Percentiles rank a stretch among this genome's conserved stretches.
These are phyloP conservation scores for Stenotaenia linearis DNA, from an alignment of 2,888 invertebrate species.

Conservation along the genomic window DNA sequence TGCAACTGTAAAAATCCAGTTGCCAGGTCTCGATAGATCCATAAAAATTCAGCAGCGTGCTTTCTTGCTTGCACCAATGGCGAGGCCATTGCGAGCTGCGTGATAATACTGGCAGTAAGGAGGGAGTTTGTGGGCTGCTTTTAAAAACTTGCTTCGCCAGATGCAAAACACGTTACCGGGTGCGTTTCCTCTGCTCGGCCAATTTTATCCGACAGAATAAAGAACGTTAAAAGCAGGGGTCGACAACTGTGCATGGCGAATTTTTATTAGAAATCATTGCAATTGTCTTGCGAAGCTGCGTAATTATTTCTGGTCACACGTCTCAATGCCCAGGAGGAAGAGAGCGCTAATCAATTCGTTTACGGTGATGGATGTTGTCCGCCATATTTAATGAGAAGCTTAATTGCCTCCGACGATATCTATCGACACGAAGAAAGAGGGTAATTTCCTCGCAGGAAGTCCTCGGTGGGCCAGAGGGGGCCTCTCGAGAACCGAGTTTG, in stretches of 20 bases:
- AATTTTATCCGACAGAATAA: neutral
- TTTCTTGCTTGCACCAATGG: neutral
- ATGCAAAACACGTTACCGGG: neutral
- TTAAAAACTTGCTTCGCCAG: neutral
- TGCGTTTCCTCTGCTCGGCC: neutral
- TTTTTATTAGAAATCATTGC: no score
- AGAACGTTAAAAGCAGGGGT: neutral
- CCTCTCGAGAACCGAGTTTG: conserved; percentile 6
- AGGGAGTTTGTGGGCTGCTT: neutral
- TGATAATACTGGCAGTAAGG: neutral
- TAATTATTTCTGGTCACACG: conserved; percentile 1
- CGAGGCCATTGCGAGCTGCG: neutral
- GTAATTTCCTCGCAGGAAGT: conserved; percentile 19
- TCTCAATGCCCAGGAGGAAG: neutral
- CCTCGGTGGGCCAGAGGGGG: conserved; percentile 10
- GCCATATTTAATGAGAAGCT: conserved; percentile 19
- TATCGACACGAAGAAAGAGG: conserved; percentile 19
- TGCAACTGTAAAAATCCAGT: conserved; percentile 7
- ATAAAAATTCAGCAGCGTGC: conserved; percentile 6
- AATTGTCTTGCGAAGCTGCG: neutral
- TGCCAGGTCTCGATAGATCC: conserved; percentile 19
- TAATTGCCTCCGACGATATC: neutral
- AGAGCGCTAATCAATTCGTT: neutral
- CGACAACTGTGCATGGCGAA: neutral
- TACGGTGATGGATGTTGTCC: conserved; percentile 6